Conservation (phyloP, 2,888 invertebrate genomes). For the Plutella xylostella region DNA sequence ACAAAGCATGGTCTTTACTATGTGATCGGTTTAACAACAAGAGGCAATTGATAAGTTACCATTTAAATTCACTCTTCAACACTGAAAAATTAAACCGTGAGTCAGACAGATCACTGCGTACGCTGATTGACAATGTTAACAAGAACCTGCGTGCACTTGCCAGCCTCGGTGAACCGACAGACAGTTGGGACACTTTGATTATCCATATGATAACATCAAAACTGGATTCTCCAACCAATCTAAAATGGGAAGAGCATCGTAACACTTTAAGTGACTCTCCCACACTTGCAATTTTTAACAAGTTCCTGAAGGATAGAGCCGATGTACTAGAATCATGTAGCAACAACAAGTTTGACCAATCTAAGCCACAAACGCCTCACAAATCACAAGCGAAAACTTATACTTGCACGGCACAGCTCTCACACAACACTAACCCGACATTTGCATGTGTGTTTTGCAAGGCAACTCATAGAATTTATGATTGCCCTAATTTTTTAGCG, state of each 20-base stretch:
- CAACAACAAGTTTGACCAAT: too few species aligned
- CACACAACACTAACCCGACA: background rate
- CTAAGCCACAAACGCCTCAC: too few species aligned
- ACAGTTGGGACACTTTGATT: slow-evolving; percentile 15
- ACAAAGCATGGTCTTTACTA: slow-evolving; percentile 13
- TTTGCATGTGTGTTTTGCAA: slow-evolving; percentile 8
- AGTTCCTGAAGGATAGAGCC: slow-evolving; percentile 11
- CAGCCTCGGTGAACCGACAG: slow-evolving; percentile 17
- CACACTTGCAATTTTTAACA: slow-evolving; percentile 7
- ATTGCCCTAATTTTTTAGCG: slow-evolving; percentile 8
- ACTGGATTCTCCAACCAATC: background rate
- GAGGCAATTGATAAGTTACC: slow-evolving; percentile 15
- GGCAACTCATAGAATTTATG: slow-evolving; percentile 8
- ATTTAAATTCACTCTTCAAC: slow-evolving; percentile 11
- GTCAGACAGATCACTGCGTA: slow-evolving; percentile 12
- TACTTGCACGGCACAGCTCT: background rate
- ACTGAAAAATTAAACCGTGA: background rate
- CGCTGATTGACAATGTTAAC: slow-evolving; percentile 18
- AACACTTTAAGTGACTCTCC: slow-evolving; percentile 6
- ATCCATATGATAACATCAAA: slow-evolving; percentile 4
- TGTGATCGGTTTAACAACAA: slow-evolving; percentile 16
- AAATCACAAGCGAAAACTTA: too few species aligned
- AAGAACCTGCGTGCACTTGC: slow-evolving; percentile 20
- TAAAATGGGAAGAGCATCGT: slow-evolving; percentile 12
- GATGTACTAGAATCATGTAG: slow-evolving; percentile 11